Conservation (phyloP, 2,797 vertebrate genomes). For the Heterohyrax brucei region DNA sequence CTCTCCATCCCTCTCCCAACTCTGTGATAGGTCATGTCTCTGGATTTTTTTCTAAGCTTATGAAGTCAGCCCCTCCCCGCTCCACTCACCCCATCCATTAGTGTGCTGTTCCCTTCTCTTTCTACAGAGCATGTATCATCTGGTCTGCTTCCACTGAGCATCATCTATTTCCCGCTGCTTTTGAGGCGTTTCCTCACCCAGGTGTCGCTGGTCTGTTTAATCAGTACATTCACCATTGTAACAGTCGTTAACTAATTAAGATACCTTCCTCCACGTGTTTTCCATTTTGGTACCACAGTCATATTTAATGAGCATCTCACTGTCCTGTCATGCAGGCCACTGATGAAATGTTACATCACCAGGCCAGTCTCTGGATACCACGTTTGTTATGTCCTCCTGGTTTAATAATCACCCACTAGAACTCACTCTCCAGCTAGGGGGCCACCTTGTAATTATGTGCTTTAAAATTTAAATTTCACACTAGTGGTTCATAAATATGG, state of each 20-base stretch:
- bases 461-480: constrained; percentile 76
- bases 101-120: constrained; percentile 30
- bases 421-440: constrained; percentile 16
- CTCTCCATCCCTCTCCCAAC: background rate
- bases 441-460: constrained; percentile 71
- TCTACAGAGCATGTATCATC: background rate
- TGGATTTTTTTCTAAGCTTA: constrained; percentile 16
- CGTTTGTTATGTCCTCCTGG: background rate
- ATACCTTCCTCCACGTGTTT: constrained; percentile 56
- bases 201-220: constrained; percentile 59
- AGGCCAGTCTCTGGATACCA: constrained; percentile 42
- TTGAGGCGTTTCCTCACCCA: background rate
- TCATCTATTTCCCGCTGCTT: constrained; percentile 29
- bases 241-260: constrained; percentile 76
- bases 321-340: constrained; percentile 62
- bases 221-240: constrained; percentile 50
- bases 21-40: background rate
- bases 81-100: background rate
- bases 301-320: constrained; percentile 61
- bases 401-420: constrained; percentile 56
- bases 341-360: constrained; percentile 61
- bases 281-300: constrained; percentile 43
- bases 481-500: constrained; percentile 60
- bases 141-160: constrained; percentile 20
- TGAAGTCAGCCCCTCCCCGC: background rate